Conservation (phyloP, 2,113 vertebrate species). For the Sorex araneus region DNA sequence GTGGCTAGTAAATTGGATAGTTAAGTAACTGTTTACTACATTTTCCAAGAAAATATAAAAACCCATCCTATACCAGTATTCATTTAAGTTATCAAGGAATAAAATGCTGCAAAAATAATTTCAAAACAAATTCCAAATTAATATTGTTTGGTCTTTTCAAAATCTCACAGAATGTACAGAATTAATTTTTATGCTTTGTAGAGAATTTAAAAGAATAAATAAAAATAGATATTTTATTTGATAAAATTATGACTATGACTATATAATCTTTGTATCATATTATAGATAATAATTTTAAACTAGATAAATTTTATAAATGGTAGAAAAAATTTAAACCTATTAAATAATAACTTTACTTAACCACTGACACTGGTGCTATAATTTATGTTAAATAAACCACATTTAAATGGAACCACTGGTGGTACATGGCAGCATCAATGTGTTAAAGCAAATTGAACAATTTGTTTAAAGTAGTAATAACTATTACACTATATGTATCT, state of each 20-base stretch:
- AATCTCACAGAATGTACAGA: background rate
- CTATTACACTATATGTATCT: background rate
- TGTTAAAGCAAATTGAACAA: background rate
- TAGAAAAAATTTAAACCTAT: background rate
- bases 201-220: background rate
- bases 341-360: background rate
- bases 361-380: too few relatives aligned
- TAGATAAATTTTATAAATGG: background rate
- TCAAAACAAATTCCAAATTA: background rate
- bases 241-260: background rate
- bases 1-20: background rate
- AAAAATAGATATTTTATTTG: background rate
- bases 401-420: too few relatives aligned
- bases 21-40: background rate
- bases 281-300: background rate
- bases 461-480: background rate
- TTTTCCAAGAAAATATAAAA: background rate
- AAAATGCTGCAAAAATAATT: background rate
- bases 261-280: background rate
- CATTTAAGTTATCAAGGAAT: background rate
- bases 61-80: background rate
- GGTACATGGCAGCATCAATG: too few relatives aligned
- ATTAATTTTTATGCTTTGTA: background rate
- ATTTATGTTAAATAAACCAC: too few relatives aligned
- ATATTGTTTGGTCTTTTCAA: background rate